Evolutionary conservation across 2,113 vertebrate genomes (phyloP).

Genomic region (Stigmatopora nigra): DNA sequence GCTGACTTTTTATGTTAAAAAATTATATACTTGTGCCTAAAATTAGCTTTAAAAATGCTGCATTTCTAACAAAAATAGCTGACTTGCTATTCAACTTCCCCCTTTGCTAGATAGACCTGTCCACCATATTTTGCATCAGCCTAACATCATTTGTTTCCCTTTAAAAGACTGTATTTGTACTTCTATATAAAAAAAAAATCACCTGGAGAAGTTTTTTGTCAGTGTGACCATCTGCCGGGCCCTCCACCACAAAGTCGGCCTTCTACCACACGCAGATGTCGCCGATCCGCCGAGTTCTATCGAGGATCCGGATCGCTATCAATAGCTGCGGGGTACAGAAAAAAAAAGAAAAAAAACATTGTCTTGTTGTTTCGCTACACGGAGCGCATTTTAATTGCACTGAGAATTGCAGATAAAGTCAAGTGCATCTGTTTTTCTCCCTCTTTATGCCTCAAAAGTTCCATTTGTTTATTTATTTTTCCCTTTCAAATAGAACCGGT

Average conservation of each 20-base stretch:
- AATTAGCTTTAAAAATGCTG: background rate
- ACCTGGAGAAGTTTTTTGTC: slow-evolving; percentile 69
- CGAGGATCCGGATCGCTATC: slow-evolving; percentile 19
- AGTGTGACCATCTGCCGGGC: slow-evolving; percentile 63
- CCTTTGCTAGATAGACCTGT: too few relatives aligned
- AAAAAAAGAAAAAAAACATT: slow-evolving; percentile 22
- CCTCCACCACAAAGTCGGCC: slow-evolving; percentile 30
- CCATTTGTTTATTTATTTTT: background rate
- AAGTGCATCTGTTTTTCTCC: slow-evolving; percentile 30
- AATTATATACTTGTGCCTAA: background rate
- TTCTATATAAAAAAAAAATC: slow-evolving; percentile 5
- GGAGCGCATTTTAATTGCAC: slow-evolving; percentile 7
- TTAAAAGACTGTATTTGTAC: too few relatives aligned
- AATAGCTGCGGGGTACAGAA: slow-evolving; percentile 42
- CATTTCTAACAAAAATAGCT: background rate
- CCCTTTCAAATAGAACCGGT: background rate
- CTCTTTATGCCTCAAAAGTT: background rate
- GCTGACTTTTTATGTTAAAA: too few relatives aligned
- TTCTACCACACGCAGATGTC: slow-evolving; percentile 44
- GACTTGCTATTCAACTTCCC: background rate
- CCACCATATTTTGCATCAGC: background rate
- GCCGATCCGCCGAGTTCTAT: slow-evolving; percentile 41
- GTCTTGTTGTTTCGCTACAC: slow-evolving; percentile 31
- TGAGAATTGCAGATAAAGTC: background rate
- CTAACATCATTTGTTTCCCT: background rate